A percentile compares a stretch with the other conserved stretches of the same genome.
These are phyloP conservation scores for Nephotettix cincticeps DNA, from an alignment of 1,140 invertebrate genomes.

Conservation along the genomic window DNA sequence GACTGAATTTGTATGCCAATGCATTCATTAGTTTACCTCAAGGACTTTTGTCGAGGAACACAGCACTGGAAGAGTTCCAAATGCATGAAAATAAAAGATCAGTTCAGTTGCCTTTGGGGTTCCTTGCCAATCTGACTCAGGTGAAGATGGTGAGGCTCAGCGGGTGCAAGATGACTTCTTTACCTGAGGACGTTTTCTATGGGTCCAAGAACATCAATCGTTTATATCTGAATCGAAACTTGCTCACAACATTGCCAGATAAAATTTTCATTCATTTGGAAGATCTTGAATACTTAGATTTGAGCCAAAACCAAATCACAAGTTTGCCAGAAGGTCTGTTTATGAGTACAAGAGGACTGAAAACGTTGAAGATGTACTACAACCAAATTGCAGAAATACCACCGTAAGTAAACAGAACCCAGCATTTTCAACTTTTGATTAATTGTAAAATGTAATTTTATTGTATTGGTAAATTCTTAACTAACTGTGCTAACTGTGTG, in stretches of 20 bases:
- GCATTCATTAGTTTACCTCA: slow-evolving; percentile 58
- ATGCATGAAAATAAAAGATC: slow-evolving; percentile 56
- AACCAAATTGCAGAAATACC: slow-evolving; percentile 38
- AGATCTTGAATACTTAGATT: slow-evolving; percentile 53
- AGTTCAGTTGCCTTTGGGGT: slow-evolving; percentile 53
- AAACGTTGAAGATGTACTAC: slow-evolving; percentile 7
- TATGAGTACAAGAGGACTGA: neutral
- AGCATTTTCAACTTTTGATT: too few species aligned
- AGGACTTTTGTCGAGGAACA: slow-evolving; percentile 54
- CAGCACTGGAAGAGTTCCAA: slow-evolving; percentile 53
- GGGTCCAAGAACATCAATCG: slow-evolving; percentile 54
- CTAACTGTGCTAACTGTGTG: too few species aligned
- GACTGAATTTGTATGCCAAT: slow-evolving; percentile 60
- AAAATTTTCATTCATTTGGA: slow-evolving; percentile 56
- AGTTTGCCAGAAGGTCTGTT: slow-evolving; percentile 27
- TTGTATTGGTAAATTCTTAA: too few species aligned
- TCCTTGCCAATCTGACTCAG: slow-evolving; percentile 56
- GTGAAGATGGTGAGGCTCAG: slow-evolving; percentile 53
- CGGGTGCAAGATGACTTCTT: slow-evolving; percentile 49
- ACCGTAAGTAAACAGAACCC: slow-evolving; percentile 17
- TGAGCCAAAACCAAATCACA: slow-evolving; percentile 55
- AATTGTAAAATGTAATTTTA: too few species aligned
- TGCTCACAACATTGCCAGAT: slow-evolving; percentile 52
- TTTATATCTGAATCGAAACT: slow-evolving; percentile 57
- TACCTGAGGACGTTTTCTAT: slow-evolving; percentile 59